Base-by-base conservation (phyloP, 2,888 invertebrate species). In the Coecobrya sp. region DNA sequence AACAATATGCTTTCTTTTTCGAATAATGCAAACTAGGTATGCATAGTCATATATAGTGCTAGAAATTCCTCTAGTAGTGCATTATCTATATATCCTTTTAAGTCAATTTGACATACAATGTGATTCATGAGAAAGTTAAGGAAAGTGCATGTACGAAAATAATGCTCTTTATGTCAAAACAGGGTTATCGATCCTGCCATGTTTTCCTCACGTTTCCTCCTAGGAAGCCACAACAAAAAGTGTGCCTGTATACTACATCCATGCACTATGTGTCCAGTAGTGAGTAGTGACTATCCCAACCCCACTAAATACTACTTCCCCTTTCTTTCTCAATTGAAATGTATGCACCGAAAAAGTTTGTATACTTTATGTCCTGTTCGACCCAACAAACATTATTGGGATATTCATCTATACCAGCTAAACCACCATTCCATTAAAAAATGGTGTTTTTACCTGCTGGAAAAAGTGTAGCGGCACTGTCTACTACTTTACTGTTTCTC, bases 31-130 rank as follows among this genome's bases (percentile, higher is more conserved):
- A 19, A 59, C 22, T 52, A 16, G 8, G 16, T 45, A 52, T 79
- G 27, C 1, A 45, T 52, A n/a, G 0, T 4, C 19, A 52, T 10
- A 7, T 52, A 52, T 52, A 10, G 25, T 22, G 25, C 30, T n/a
- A 25, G 8, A 59, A 82, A 82, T 82, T 82, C 59, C 59, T 27
- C 36, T 19, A 30, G 59, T 27, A 36, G 30, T 36, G 25, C 19
- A 16, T 30, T 55, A 2, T n/a, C 70, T 68, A n/a, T 4, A 11
- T 42, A 59, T 42, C 19, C 52, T 76, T 59, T 30, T 22, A 36
- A 76, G 76, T 59, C 59, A 87, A 87, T 87, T n/a, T 87, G 87
- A 87, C 87, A 76, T 62, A 87, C 87, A 87, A 76, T 87, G 76
- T 87, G 87, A 87, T 87, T 87, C 76, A 87, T 62, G 87, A 62